Evolutionary conservation across 2,113 vertebrate genomes (phyloP).

Genomic region (Recurvirostra avosetta): DNA sequence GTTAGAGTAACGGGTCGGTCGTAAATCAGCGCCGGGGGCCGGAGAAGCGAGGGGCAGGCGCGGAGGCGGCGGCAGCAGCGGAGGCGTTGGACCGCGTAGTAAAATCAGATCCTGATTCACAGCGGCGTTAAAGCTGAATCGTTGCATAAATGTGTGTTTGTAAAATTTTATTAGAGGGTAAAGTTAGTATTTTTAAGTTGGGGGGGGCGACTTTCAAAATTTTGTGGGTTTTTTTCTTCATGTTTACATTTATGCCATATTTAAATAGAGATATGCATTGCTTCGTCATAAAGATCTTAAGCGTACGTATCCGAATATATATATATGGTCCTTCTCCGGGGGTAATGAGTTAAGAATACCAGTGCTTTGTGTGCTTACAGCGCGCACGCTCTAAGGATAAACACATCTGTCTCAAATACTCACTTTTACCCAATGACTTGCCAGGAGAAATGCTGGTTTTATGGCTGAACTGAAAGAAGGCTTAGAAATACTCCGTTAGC

Average conservation of each 20-base stretch:
- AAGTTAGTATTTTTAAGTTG: background rate
- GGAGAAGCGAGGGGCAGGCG: background rate
- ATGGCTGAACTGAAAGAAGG: background rate
- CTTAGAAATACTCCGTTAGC: background rate
- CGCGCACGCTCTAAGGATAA: background rate
- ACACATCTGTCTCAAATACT: background rate
- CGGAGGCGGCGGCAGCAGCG: background rate
- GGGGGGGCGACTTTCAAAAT: background rate
- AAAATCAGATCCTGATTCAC: background rate
- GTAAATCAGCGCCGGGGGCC: slow-evolving; percentile 25
- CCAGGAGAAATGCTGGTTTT: background rate
- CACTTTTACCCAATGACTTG: background rate
- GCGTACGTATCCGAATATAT: rapidly evolving
- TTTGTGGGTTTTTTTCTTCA: too few relatives aligned
- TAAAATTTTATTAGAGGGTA: background rate
- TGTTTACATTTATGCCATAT: background rate
- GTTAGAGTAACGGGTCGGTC: background rate
- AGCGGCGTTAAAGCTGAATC: background rate
- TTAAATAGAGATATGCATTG: background rate
- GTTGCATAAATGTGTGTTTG: background rate
- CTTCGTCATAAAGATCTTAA: background rate
- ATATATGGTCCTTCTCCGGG: background rate
- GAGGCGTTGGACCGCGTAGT: background rate
- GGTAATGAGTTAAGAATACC: background rate
- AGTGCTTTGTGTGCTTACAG: background rate